Percentiles rank a stretch among this genome's conserved stretches.
Evolutionary conservation across 2,797 vertebrate genomes (phyloP).

Genomic region (Anabacerthia variegaticeps): DNA sequence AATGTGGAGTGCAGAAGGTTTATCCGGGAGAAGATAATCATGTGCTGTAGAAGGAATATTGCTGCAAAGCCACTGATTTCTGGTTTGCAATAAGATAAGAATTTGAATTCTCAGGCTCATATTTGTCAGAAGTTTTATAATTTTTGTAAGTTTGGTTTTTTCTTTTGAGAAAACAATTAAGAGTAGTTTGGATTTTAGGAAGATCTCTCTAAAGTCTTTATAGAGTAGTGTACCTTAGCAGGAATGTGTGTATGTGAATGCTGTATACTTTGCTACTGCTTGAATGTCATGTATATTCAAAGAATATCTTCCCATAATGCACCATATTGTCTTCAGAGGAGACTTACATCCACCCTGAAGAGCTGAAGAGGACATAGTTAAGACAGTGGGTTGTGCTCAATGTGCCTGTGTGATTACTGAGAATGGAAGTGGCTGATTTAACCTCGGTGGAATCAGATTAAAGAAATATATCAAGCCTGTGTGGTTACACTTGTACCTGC

Average conservation of each 20-base stretch:
- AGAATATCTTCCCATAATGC: background rate
- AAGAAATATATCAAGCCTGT: background rate
- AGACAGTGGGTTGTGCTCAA: background rate
- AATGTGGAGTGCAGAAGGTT: background rate
- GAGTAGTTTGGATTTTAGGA: background rate
- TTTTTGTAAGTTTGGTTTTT: background rate
- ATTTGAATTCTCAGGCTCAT: background rate
- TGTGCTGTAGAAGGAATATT: background rate
- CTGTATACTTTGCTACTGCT: background rate
- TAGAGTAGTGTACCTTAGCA: background rate
- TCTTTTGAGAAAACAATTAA: background rate
- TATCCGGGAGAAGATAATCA: background rate
- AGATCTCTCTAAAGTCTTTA: background rate
- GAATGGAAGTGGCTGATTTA: background rate
- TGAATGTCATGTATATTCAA: background rate
- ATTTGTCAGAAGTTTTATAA: background rate
- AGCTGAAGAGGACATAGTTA: background rate
- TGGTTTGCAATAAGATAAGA: background rate
- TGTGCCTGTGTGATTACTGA: background rate
- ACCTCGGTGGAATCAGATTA: background rate
- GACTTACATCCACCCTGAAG: background rate
- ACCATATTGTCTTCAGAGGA: background rate
- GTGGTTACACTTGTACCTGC: background rate
- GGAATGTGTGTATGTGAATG: background rate
- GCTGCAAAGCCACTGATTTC: background rate